A percentile compares a stretch with the other conserved stretches of the same genome.
These are phyloP conservation scores for Siniperca knerii DNA, from an alignment of 2,113 vertebrate species.

Conservation along the genomic window DNA sequence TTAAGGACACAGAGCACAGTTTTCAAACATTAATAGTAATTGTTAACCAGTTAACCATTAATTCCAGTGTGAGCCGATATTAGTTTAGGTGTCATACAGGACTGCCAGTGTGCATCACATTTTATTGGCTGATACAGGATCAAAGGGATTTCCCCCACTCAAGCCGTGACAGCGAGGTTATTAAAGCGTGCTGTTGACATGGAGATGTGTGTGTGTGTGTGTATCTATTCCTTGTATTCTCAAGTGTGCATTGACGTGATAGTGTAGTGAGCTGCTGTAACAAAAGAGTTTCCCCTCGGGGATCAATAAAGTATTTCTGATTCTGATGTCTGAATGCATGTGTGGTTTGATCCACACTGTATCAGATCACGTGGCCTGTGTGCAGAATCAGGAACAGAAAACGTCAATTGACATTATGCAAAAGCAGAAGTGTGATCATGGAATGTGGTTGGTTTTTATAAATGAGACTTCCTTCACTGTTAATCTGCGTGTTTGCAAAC, in stretches of 20 bases:
- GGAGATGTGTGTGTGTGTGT: too few relatives aligned
- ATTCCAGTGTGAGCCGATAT: neutral
- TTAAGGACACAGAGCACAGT: neutral
- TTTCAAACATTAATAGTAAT: constrained; percentile 8
- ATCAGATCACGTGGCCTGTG: neutral
- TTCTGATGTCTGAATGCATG: neutral
- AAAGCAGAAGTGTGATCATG: constrained; percentile 35
- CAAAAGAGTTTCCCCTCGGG: too few relatives aligned
- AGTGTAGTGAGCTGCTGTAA: too few relatives aligned
- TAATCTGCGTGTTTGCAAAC: neutral
- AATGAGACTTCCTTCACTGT: constrained; percentile 24
- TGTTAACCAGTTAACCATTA: neutral
- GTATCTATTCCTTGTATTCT: too few relatives aligned
- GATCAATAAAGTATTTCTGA: too few relatives aligned
- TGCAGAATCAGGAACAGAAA: constrained; percentile 19
- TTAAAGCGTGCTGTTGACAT: too few relatives aligned
- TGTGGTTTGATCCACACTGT: neutral
- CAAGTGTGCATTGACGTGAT: too few relatives aligned
- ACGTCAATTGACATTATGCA: neutral
- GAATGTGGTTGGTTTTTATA: neutral
- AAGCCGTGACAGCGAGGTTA: accelerated
- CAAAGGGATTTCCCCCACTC: constrained; percentile 39
- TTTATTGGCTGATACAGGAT: neutral
- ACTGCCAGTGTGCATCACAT: neutral
- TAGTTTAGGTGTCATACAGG: neutral